These are phyloP conservation scores for Cotesia chilonis DNA, from an alignment of 1,140 invertebrate species.

Conservation along the genomic window DNA sequence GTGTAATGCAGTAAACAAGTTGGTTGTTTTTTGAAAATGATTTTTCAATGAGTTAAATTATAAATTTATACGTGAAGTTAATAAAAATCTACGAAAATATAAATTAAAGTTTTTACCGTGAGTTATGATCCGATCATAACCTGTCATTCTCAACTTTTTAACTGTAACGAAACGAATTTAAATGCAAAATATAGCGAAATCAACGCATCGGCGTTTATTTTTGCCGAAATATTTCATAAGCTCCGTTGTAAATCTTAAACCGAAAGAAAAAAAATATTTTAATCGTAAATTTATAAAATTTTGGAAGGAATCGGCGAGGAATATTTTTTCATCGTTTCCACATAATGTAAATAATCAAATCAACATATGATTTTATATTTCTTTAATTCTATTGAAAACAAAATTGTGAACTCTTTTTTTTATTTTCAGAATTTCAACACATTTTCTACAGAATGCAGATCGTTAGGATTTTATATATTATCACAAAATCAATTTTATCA, in stretches of 20 bases:
- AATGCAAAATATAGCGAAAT: slow-evolving; percentile 53
- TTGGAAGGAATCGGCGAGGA: slow-evolving; percentile 25
- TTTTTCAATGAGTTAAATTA: too few relatives aligned
- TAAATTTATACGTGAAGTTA: too few relatives aligned
- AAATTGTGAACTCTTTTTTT: background rate
- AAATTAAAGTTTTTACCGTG: background rate
- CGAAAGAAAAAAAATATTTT: slow-evolving; percentile 21
- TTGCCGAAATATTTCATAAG: slow-evolving; percentile 34
- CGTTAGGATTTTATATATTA: too few relatives aligned
- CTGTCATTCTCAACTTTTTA: slow-evolving; percentile 15
- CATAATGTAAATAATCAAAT: slow-evolving; percentile 38
- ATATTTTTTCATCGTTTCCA: slow-evolving; percentile 39
- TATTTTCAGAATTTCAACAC: background rate
- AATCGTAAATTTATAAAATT: slow-evolving; percentile 30
- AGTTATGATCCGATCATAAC: background rate
- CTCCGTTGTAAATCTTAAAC: slow-evolving; percentile 20
- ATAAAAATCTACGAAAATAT: too few relatives aligned
- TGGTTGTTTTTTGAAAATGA: background rate
- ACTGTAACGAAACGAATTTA: slow-evolving; percentile 26
- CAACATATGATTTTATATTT: background rate
- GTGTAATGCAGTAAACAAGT: background rate
- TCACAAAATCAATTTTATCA: too few relatives aligned
- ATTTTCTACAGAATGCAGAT: too few relatives aligned
- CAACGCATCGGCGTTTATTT: slow-evolving; percentile 39
- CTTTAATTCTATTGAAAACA: background rate